Base-by-base conservation (phyloP, 2,888 invertebrate species). In the Cylindroiulus punctatus region DNA sequence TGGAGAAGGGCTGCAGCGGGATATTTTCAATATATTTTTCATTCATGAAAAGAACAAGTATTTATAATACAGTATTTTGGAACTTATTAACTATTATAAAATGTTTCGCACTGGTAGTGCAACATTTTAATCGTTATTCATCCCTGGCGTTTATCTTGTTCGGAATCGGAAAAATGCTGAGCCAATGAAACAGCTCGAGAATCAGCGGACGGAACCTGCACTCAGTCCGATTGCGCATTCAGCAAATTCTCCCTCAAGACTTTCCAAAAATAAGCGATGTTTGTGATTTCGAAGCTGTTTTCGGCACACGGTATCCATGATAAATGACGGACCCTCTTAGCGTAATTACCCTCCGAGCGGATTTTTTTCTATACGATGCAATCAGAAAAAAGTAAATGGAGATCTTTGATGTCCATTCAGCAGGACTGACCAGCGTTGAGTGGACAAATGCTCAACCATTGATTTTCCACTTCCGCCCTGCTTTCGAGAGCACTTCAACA, bases 271-370 rank as follows among this genome's bases (percentile, higher is more conserved):
- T 22, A 57, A 57, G 57, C 57, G 8, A 57, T 57, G 57, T 57
- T 57, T 57, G 57, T 57, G 57, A 57, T 57, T 22, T 57, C 8
- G 57, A 57, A 22, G 57, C 57, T 57, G 57, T 57, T 57, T 22
- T 57, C 22, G 57, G 57, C 57, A 57, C 22, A 57, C 22, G 57
- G 57, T 22, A n/a, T 57, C 57, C 57, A 57, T 57, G 57, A 57
- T 57, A 57, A 57, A 57, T 57, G 57, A 57, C 57, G 57, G 57
- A 57, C 57, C 57, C 57, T 57, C 57, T 57, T 57, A 57, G 57
- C 57, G 57, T 57, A 57, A 57, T 57, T 57, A 57, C 57, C 22
- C 57, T 7, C 8, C 22, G 19, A 57, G 57, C 57, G 22, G 57
- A 57, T 57, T 57, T 57, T 57, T 52, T 57, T 19, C 57, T 7